Evolutionary conservation across 1,140 invertebrate species (phyloP).

Genomic region (Drosophila arawakana): DNA sequence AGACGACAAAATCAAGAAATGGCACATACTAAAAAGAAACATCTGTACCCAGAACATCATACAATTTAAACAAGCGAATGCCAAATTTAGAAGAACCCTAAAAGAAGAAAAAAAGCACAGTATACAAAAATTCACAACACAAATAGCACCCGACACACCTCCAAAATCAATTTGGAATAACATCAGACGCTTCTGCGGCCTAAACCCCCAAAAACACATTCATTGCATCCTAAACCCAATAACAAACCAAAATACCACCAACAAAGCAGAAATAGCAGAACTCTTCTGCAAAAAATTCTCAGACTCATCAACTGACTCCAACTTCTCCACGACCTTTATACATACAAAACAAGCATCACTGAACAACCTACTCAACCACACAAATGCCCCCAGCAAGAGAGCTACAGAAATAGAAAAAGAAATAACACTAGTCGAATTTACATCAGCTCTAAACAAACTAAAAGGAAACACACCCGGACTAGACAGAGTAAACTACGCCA

Average conservation of each 20-base stretch:
- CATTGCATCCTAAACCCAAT: constrained; percentile 15
- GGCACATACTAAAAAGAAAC: constrained; percentile 1
- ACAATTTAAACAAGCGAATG: constrained; percentile 19
- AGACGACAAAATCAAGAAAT: neutral
- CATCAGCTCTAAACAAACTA: constrained; percentile 33
- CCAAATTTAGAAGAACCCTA: constrained; percentile 19
- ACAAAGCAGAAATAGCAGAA: neutral
- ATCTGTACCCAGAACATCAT: neutral
- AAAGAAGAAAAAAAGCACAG: constrained; percentile 18
- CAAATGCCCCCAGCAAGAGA: constrained; percentile 7
- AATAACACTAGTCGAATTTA: constrained; percentile 25
- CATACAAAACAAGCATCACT: constrained; percentile 27
- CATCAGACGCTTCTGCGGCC: constrained; percentile 6
- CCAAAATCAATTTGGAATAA: constrained; percentile 22
- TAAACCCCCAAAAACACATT: neutral
- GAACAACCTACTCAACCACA: constrained; percentile 11
- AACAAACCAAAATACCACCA: constrained; percentile 1
- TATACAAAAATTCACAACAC: constrained; percentile 1
- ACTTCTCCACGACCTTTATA: constrained; percentile 10
- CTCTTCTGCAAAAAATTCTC: constrained; percentile 3
- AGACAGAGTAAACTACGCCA: constrained; percentile 25
- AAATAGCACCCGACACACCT: neutral
- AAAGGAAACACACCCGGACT: constrained; percentile 40
- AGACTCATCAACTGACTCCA: neutral
- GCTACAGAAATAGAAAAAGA: constrained; percentile 38